These are phyloP conservation scores for Glandiceps talaboti DNA, from an alignment of 53 echinoderm and acorn worm genomes.

Conservation along the genomic window DNA sequence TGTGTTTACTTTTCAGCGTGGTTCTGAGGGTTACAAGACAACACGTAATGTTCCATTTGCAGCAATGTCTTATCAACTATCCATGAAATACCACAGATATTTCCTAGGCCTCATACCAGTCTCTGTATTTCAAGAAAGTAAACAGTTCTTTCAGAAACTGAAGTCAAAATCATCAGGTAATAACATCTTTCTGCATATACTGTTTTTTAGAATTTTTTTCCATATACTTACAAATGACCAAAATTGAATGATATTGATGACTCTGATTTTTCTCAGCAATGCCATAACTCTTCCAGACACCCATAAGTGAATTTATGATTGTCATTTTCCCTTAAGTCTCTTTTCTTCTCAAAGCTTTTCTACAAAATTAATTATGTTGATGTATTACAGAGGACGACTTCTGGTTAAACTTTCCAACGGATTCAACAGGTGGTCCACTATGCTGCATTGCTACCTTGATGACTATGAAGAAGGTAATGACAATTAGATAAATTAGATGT, in stretches of 20 bases:
- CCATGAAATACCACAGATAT: slow-evolving; percentile 1
- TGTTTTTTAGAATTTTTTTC: too few species aligned
- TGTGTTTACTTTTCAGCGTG: neutral
- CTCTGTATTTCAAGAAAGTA: neutral
- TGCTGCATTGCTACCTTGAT: neutral
- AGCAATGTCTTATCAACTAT: slow-evolving; percentile 19
- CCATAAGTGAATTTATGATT: too few species aligned
- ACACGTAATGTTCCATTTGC: slow-evolving; percentile 1
- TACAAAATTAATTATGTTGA: too few species aligned
- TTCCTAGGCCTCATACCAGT: neutral
- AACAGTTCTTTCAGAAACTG: neutral
- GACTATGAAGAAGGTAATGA: neutral
- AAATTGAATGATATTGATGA: too few species aligned
- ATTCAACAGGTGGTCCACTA: neutral
- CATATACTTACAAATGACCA: too few species aligned
- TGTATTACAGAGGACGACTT: too few species aligned
- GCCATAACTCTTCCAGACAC: too few species aligned
- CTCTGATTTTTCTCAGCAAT: too few species aligned
- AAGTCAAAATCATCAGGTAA: neutral
- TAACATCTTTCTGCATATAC: too few species aligned
- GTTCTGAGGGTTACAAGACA: neutral
- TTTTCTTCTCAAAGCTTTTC: too few species aligned
- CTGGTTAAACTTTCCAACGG: neutral
- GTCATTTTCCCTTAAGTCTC: too few species aligned
- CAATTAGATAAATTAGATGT: too few species aligned